Percentiles rank a stretch among this genome's conserved stretches.
phyloP scores from a whole-genome alignment of 2,888 invertebrate genomes.

The Tenthredo notha region DNA sequence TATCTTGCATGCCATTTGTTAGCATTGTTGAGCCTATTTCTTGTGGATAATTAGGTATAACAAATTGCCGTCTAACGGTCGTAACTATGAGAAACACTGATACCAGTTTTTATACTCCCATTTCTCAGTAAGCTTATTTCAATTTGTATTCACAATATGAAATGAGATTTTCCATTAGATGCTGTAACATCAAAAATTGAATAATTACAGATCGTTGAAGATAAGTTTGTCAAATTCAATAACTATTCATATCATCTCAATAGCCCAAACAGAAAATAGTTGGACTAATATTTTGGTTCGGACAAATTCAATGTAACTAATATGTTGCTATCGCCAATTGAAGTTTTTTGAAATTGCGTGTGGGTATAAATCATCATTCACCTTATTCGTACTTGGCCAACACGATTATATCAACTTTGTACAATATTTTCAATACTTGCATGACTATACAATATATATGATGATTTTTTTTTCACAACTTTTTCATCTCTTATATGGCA shows the following conservation, averaged over 20 bases:
- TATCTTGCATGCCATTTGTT: neutral
- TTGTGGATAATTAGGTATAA: neutral
- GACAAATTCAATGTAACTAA: neutral
- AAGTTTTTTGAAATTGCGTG: neutral
- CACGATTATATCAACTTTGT: neutral
- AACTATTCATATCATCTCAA: neutral
- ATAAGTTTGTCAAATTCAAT: constrained; percentile 13
- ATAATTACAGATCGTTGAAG: neutral
- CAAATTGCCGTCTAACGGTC: neutral
- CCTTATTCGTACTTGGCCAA: neutral
- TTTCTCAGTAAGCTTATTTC: neutral
- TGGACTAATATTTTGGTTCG: neutral
- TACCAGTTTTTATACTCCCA: neutral
- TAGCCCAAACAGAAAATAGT: neutral
- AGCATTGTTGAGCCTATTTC: neutral
- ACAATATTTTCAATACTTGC: neutral
- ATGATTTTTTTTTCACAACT: constrained; percentile 4
- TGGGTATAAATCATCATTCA: neutral
- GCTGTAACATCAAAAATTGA: neutral
- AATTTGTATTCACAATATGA: neutral
- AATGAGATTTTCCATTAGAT: neutral
- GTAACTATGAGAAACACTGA: neutral
- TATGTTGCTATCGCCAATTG: neutral
- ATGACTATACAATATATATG: neutral
- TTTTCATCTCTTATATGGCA: neutral